phyloP scores from a whole-genome alignment of 2,113 vertebrate genomes.

The Phodopus roborovskii region DNA sequence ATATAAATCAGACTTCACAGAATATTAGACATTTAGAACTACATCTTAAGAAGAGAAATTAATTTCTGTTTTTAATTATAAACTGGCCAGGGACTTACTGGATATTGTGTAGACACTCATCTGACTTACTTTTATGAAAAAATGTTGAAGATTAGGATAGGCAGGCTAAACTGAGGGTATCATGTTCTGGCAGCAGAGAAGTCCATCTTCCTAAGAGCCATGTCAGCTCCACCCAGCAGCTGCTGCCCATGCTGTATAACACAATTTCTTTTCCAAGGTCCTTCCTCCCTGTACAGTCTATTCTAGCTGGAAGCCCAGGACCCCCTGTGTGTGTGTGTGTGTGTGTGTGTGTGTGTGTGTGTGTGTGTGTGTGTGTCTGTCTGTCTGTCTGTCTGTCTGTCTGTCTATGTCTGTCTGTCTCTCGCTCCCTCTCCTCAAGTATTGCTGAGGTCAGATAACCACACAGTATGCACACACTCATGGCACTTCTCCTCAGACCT shows the following conservation, averaged over 20 bases:
- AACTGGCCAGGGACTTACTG: slow-evolving; percentile 25
- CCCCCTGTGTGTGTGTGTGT: not conserved
- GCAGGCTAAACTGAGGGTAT: not conserved
- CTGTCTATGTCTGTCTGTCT: not conserved
- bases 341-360: not conserved
- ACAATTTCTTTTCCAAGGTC: not conserved
- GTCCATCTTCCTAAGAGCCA: not conserved
- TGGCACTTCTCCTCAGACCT: not conserved
- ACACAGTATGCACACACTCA: not conserved
- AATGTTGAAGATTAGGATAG: not conserved
- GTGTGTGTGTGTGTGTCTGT: not conserved
- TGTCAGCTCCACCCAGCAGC: not conserved
- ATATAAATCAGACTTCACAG: slow-evolving; percentile 36
- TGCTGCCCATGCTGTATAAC: rapidly evolving
- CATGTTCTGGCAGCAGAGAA: not conserved
- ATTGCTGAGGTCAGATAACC: not conserved
- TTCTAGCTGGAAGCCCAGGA: not conserved
- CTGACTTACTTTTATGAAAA: slow-evolving; percentile 48
- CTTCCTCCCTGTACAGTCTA: not conserved
- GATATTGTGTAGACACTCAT: not conserved
- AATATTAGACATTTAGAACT: slow-evolving; percentile 55
- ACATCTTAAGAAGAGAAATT: slow-evolving; percentile 63
- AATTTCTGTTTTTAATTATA: slow-evolving; percentile 64
- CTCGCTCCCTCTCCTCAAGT: not conserved
- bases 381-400: not conserved